Conservation (phyloP, 1,140 invertebrate species). For the Maniola jurtina region DNA sequence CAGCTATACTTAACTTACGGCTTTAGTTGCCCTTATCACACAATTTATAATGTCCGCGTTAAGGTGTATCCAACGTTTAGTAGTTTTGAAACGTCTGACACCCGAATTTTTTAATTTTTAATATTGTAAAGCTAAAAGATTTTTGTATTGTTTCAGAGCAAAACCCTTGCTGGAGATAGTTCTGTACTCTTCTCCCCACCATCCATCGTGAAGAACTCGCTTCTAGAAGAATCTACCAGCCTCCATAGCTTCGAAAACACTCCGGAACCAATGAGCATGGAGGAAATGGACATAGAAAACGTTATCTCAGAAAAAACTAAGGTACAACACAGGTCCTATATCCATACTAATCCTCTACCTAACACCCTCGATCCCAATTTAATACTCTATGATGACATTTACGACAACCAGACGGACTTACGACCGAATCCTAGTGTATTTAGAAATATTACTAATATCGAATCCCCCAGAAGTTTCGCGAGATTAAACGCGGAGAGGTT, state of each 20-base stretch:
- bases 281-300: slow-evolving; percentile 63
- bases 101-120: too few species aligned
- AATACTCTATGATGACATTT: slow-evolving; percentile 38
- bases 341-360: slow-evolving; percentile 69
- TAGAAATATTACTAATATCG: slow-evolving; percentile 62
- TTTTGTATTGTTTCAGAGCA: slow-evolving; percentile 84
- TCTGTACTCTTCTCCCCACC: slow-evolving; percentile 92
- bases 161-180: slow-evolving; percentile 88
- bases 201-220: slow-evolving; percentile 85
- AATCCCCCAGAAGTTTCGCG: slow-evolving; percentile 65
- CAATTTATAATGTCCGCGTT: too few species aligned
- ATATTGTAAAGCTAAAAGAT: too few species aligned
- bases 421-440: slow-evolving; percentile 46
- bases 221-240: slow-evolving; percentile 77
- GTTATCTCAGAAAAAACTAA: slow-evolving; percentile 67
- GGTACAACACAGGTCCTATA: slow-evolving; percentile 77
- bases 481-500: slow-evolving; percentile 72
- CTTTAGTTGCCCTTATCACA: too few species aligned
- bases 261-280: slow-evolving; percentile 55
- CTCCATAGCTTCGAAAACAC: slow-evolving; percentile 74
- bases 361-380: slow-evolving; percentile 45
- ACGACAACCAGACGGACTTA: slow-evolving; percentile 34
- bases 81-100: too few species aligned
- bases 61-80: too few species aligned
- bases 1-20: too few species aligned